Base-by-base conservation (phyloP, 1,140 invertebrate species). In the Drosophila lacteicornis region DNA sequence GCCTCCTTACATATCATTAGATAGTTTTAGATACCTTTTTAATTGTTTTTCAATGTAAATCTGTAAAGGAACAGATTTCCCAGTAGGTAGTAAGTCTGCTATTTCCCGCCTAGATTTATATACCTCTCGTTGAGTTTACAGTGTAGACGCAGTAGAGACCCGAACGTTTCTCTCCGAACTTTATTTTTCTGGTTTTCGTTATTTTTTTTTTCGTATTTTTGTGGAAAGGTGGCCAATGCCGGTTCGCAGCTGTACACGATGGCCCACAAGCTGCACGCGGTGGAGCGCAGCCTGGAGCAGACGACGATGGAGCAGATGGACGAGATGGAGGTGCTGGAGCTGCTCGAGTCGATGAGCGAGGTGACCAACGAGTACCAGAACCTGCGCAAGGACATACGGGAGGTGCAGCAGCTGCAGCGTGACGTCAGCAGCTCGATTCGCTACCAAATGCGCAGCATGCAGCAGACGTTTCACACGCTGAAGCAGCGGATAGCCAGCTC, bases 321-420 rank as follows among this genome's bases (percentile, higher is more conserved):
- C 62, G 91, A 92, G 25, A 92, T 94, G 67, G 94, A 94, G 70
- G 94, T 94, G 11, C 86, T 94, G 73, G 93, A 94, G 78, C 91
- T 95, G 53, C 84, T 95, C 43, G 93, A 94, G 73, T 94, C 94
- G 43, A 94, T 95, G 70, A 94, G 94, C 50, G 94, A 94, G 90
- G 94, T 95, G 22, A 94, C 81, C 93, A 84, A 94, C 82, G 94
- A 95, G 80, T 94, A 95, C 79, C 93, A 94, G 78, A 94, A 93
- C 22, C 85, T 95, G 47, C 93, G 94, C 51, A 93, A 94, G 91
- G 94, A 95, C 84, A 94, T 95, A 69, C 91, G 93, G 45, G 94
- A 95, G 69, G 93, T 94, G 74, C 94, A 94, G 57, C 94, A 94
- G 71, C 80, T 95, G 53, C 94, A 95, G 75, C 94, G 94, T 77